These are phyloP conservation scores for Sminthurides aquaticus DNA, from an alignment of 2,888 invertebrate genomes.

Conservation along the genomic window DNA sequence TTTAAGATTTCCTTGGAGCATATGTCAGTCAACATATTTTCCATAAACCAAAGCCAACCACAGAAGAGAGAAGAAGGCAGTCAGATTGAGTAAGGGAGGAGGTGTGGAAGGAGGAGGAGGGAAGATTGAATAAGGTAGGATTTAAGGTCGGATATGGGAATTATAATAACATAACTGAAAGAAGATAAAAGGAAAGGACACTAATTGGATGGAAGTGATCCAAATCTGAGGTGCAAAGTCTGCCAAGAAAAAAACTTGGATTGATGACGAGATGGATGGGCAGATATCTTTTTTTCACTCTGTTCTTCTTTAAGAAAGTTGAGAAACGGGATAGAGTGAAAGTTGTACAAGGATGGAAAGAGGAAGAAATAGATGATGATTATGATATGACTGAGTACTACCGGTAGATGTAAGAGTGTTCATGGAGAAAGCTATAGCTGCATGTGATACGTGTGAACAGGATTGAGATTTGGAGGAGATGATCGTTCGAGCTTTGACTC, in stretches of 20 bases:
- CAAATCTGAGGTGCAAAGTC: slow-evolving; percentile 42
- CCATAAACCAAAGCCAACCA: too few species aligned
- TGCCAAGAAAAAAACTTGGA: slow-evolving; percentile 37
- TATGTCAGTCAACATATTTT: too few species aligned
- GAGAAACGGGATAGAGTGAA: background rate
- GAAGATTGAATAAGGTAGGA: slow-evolving; percentile 24
- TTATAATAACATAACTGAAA: slow-evolving; percentile 43
- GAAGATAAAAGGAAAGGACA: slow-evolving; percentile 38
- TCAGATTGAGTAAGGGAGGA: slow-evolving; percentile 11
- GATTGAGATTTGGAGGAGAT: too few species aligned
- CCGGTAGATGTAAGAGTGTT: too few species aligned
- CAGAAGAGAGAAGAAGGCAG: background rate
- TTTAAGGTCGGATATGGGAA: slow-evolving; percentile 42
- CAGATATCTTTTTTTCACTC: background rate
- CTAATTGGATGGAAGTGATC: slow-evolving; percentile 41
- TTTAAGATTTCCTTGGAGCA: too few species aligned
- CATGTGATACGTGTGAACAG: too few species aligned
- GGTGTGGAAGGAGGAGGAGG: background rate
- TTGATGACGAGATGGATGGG: too few species aligned
- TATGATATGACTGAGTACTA: too few species aligned
- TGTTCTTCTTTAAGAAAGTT: slow-evolving; percentile 1
- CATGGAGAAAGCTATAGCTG: too few species aligned
- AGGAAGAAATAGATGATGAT: background rate
- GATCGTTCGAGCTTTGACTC: background rate
- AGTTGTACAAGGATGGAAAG: background rate